These are phyloP conservation scores for Aphis gossypii DNA, from an alignment of 1,140 invertebrate species.

Conservation along the genomic window DNA sequence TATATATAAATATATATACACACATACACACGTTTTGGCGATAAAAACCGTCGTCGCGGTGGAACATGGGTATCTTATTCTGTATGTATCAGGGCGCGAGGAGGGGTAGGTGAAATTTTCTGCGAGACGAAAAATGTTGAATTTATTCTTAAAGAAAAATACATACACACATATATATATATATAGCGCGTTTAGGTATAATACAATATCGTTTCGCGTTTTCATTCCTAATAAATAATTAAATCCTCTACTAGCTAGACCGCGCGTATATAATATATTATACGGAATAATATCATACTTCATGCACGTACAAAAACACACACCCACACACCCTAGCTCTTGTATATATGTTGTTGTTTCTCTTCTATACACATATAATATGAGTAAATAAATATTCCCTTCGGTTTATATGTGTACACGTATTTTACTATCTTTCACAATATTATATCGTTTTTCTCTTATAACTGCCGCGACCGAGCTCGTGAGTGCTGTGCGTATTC, in stretches of 20 bases:
- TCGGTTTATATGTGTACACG: not conserved
- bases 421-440: conserved; percentile 28
- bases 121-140: not conserved
- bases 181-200: not conserved
- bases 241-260: not conserved
- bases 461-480: not conserved
- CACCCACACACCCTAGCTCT: too few relatives aligned
- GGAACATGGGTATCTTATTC: not conserved
- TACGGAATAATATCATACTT: not conserved
- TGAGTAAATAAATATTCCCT: not conserved
- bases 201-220: not conserved
- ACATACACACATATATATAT: not conserved
- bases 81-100: not conserved
- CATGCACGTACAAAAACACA: conserved; percentile 9
- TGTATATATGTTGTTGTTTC: not conserved
- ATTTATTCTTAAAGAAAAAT: not conserved
- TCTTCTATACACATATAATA: not conserved
- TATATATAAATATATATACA: too few relatives aligned
- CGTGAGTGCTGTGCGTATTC: not conserved
- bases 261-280: not conserved
- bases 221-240: conserved; percentile 29
- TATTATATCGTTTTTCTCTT: conserved; percentile 43
- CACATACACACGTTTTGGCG: conserved; percentile 37
- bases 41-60: conserved; percentile 34
- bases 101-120: not conserved